Base-by-base conservation (phyloP, 2,888 invertebrate genomes). In the Erebia ligea region DNA sequence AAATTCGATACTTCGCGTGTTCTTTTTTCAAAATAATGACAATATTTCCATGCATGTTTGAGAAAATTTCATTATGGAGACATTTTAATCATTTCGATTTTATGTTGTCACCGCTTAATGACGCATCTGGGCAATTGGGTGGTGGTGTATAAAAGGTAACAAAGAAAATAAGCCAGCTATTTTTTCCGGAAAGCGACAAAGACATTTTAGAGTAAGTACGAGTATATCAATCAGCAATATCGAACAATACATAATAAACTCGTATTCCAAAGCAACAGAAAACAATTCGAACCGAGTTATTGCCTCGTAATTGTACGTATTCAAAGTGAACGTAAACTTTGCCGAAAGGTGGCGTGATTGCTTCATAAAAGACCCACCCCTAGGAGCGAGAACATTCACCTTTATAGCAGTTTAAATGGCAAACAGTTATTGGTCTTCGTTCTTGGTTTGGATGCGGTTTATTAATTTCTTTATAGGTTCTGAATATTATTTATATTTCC, bases 281-380 rank as follows among this genome's bases (percentile, higher is more conserved):
- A 87, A 86, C 87, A 87, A 87, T 86, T 83, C 78, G 78, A 75
- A 78, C 79, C 77, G 81, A 86, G 84, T 86, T 87, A 88, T 86
- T 82, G 81, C 81, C 78, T 80, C 84, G 85, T 88, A 86, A 87
- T 88, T 87, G 85, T 84, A 81, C 76, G 84, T 84, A 86, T 87
- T 87, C 84, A 84, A 84, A 83, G 80, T 81, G 81, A 80, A 80
- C 83, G 80, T 86, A 85, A 87, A 88, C 82, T 88, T 86, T 83
- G 84, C 81, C 79, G 80, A 82, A 83, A 81, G 82, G 76, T 76
- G 76, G 80, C 79, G 81, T 81, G 86, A 89, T 88, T 88, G 85
- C 84, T 86, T 84, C 82, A 85, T 87, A 88, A 88, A 88, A 84
- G 81, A 78, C 76, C 75, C 74, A 78, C 80, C 82, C 78, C 77